Percentiles rank a stretch among this genome's conserved stretches.
These are phyloP conservation scores for Galaxias olidus DNA, from an alignment of 2,797 vertebrate species.

Conservation along the genomic window DNA sequence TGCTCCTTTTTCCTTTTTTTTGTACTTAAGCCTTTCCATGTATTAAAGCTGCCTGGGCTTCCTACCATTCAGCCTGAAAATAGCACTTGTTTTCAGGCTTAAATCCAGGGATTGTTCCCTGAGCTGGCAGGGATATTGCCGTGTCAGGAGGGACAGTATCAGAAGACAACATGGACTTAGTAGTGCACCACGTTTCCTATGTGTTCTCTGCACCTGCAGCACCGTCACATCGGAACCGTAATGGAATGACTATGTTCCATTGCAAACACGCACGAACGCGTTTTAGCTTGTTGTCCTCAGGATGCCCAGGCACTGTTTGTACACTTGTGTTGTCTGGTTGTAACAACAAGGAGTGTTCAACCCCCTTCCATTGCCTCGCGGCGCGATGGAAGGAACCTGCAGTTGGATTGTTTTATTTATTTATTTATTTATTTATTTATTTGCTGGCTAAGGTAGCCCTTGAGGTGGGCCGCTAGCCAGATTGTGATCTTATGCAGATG, in stretches of 20 bases:
- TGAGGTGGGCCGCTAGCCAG: slow-evolving; percentile 29
- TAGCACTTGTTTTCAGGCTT: slow-evolving; percentile 84
- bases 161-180: slow-evolving; percentile 69
- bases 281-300: too few species aligned
- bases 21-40: slow-evolving; percentile 75
- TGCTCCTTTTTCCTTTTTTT: slow-evolving; percentile 34
- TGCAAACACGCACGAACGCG: too few species aligned
- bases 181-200: slow-evolving; percentile 63
- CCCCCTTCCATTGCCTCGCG: slow-evolving; percentile 15
- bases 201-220: slow-evolving; percentile 66
- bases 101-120: slow-evolving; percentile 83
- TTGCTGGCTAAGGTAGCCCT: slow-evolving; percentile 14
- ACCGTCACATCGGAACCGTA: not conserved
- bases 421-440: too few species aligned
- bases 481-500: slow-evolving; percentile 63
- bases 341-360: not conserved
- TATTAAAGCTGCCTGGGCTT: slow-evolving; percentile 82
- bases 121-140: slow-evolving; percentile 70
- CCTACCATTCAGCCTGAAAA: slow-evolving; percentile 91
- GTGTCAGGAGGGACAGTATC: slow-evolving; percentile 68
- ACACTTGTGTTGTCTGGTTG: too few species aligned
- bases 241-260: too few species aligned
- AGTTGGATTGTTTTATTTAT: slow-evolving; percentile 14
- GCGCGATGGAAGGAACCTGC: too few species aligned
- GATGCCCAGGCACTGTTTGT: too few species aligned